phyloP scores from a whole-genome alignment of 1,140 invertebrate genomes.

The Chrysomallon squamiferum region DNA sequence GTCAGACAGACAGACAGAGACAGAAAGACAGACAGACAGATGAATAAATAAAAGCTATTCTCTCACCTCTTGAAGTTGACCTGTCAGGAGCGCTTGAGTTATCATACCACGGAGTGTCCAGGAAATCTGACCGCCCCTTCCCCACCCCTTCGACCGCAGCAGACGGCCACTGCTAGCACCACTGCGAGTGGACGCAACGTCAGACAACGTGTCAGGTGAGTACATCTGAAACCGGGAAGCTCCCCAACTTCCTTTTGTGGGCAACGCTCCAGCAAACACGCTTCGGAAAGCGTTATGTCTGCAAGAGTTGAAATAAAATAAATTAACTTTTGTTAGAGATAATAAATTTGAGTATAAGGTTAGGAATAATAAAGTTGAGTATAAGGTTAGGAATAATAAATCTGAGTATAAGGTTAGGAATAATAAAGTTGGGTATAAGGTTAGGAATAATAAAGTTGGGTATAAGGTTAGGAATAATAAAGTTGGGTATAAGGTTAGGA shows the following conservation, averaged over 20 bases:
- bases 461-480: neutral
- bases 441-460: neutral
- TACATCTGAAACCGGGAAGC: neutral
- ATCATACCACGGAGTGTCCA: neutral
- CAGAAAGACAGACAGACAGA: no score
- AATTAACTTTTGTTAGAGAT: neutral
- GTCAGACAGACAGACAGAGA: no score
- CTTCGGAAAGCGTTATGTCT: neutral
- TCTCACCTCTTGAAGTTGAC: no score
- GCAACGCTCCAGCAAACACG: neutral
- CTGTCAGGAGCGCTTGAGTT: neutral
- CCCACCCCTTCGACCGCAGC: neutral
- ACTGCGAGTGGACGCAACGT: neutral
- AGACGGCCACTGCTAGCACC: neutral
- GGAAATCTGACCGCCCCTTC: neutral
- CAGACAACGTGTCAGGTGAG: neutral
- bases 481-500: no score
- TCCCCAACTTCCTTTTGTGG: neutral
- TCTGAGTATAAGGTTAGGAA: neutral
- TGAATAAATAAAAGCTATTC: no score
- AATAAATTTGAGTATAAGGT: neutral
- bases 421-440: neutral
- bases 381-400: neutral
- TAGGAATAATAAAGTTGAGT: neutral
- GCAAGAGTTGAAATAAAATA: neutral